These are phyloP conservation scores for Alcedo quadribrachys DNA, from an alignment of 2,797 vertebrate genomes.

Conservation along the genomic window DNA sequence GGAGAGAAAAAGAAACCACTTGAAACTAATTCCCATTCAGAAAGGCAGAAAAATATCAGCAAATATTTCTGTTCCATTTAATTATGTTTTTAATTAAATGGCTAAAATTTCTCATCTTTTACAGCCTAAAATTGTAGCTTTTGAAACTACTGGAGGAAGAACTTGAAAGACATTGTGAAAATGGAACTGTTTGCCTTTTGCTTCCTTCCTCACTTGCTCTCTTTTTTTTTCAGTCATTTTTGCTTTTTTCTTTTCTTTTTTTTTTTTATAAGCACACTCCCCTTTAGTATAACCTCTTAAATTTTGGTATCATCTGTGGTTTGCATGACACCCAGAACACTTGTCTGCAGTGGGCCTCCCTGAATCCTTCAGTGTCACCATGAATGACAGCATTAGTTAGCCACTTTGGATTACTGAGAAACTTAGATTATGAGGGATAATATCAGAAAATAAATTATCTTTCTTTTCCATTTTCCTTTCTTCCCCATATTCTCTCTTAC, in stretches of 20 bases:
- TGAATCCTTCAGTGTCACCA: neutral
- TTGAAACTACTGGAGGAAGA: neutral
- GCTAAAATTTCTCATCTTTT: neutral
- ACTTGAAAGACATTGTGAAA: neutral
- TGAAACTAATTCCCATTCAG: neutral
- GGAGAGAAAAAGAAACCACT: neutral
- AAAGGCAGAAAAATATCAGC: neutral
- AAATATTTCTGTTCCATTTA: neutral
- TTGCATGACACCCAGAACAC: neutral
- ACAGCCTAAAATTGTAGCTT: neutral
- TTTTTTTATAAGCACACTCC: neutral
- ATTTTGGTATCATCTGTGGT: neutral
- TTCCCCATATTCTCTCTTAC: neutral
- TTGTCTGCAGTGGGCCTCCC: neutral
- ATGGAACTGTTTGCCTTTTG: neutral
- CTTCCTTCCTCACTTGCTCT: neutral
- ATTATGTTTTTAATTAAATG: neutral
- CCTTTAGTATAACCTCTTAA: neutral
- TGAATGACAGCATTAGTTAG: neutral
- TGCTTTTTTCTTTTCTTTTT: neutral
- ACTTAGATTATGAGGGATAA: neutral
- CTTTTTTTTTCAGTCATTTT: neutral
- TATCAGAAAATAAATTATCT: neutral
- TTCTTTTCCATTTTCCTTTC: neutral
- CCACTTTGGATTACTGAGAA: neutral